Percentiles rank a stretch among this genome's conserved stretches.
These are phyloP conservation scores for Ctenodactylus gundi DNA, from an alignment of 2,113 vertebrate genomes.

Conservation along the genomic window DNA sequence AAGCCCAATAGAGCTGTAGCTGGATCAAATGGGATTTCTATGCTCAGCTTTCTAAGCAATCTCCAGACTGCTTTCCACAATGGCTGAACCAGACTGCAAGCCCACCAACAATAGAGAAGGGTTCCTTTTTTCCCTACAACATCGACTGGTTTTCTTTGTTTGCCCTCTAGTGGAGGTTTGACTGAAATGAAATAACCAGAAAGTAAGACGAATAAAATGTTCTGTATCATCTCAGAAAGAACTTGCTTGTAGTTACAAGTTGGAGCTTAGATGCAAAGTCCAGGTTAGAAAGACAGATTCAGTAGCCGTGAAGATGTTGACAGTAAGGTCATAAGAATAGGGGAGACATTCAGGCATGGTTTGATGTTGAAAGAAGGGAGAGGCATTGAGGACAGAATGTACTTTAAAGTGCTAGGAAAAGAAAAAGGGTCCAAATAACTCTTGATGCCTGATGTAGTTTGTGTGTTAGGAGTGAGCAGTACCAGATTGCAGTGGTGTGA, in stretches of 20 bases:
- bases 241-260: background rate
- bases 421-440: background rate
- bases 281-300: background rate
- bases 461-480: background rate
- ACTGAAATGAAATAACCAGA: conserved; percentile 34
- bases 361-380: background rate
- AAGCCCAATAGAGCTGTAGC: too few species aligned
- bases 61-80: too few species aligned
- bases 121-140: too few species aligned
- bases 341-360: background rate
- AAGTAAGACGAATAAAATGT: conserved; percentile 7
- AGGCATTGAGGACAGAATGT: background rate
- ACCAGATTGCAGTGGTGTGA: background rate
- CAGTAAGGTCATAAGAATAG: background rate
- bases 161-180: conserved; percentile 76
- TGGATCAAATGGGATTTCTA: too few species aligned
- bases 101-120: too few species aligned
- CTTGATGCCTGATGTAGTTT: background rate
- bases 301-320: background rate
- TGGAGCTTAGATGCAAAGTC: background rate
- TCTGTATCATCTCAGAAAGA: background rate
- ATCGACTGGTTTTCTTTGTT: conserved; percentile 52
- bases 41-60: too few species aligned
- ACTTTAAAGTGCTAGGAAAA: conserved; percentile 1
- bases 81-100: too few species aligned